Conservation (phyloP, 2,797 vertebrate species). For the Nothura maculosa region DNA sequence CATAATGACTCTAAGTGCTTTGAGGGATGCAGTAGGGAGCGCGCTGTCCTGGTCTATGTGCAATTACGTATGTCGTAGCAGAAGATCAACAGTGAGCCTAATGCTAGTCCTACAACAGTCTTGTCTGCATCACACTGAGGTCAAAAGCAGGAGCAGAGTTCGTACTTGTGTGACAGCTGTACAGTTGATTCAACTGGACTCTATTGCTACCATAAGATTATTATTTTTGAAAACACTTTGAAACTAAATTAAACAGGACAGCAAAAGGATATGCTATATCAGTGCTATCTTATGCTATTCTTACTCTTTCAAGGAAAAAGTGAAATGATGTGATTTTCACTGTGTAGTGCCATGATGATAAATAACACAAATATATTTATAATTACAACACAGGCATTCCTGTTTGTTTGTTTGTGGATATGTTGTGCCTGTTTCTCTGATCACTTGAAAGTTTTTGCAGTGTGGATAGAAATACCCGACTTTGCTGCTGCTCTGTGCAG, state of each 20-base stretch:
- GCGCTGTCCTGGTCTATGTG: neutral
- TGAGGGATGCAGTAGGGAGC: neutral
- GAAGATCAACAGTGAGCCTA: neutral
- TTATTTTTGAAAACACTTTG: neutral
- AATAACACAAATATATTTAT: constrained; percentile 69
- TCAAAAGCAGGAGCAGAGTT: neutral
- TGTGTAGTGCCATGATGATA: constrained; percentile 67
- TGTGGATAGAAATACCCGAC: neutral
- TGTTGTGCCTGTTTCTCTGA: accelerated
- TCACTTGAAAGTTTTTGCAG: neutral
- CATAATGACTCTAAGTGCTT: neutral
- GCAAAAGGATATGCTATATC: neutral
- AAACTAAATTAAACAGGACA: neutral
- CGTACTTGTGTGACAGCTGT: neutral
- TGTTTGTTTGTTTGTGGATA: neutral
- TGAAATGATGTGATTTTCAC: constrained; percentile 26
- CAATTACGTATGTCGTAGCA: neutral
- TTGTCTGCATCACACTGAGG: neutral
- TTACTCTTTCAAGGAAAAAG: neutral
- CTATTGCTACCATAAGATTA: neutral
- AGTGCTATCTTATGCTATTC: neutral
- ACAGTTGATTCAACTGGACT: neutral
- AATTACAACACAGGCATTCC: constrained; percentile 19
- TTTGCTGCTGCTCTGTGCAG: neutral
- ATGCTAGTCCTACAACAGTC: neutral